Evolutionary conservation across 2,797 vertebrate genomes (phyloP).

Genomic region (Acanthopagrus latus): DNA sequence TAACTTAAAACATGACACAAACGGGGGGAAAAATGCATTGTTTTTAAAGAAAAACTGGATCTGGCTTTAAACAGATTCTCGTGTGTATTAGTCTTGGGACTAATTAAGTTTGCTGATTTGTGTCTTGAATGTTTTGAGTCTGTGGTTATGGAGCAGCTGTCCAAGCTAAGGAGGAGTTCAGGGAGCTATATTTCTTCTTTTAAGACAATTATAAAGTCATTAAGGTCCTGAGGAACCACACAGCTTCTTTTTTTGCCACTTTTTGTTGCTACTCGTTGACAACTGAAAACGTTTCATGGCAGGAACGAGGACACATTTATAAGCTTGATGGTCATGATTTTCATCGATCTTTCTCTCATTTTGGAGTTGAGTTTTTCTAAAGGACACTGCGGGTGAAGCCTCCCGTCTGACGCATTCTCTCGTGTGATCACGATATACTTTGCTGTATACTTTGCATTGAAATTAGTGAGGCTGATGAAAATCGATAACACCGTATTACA

Average conservation of each 20-base stretch:
- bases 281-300: conserved; percentile 8
- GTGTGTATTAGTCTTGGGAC: conserved; percentile 34
- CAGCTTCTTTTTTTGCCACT: neutral
- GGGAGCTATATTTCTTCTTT: conserved; percentile 35
- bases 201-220: conserved; percentile 21
- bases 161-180: conserved; percentile 28
- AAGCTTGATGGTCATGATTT: neutral
- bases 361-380: conserved; percentile 1
- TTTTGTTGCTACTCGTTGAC: conserved; percentile 9
- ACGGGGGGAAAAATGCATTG: neutral
- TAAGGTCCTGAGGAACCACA: conserved; percentile 21
- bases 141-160: neutral
- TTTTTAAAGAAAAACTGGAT: neutral
- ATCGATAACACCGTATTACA: neutral
- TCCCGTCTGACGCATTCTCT: neutral
- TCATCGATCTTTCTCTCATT: conserved; percentile 11
- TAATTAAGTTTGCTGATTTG: conserved; percentile 36
- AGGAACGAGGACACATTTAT: conserved; percentile 1
- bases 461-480: neutral
- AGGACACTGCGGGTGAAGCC: neutral
- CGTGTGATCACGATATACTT: neutral
- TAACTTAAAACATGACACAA: conserved; percentile 35
- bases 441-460: neutral
- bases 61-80: neutral
- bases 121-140: conserved; percentile 25